Evolutionary conservation across 2,888 invertebrate species (phyloP), one percentile per base, ranked within the genome.

Genomic region (Poecilus cupreus): DNA sequence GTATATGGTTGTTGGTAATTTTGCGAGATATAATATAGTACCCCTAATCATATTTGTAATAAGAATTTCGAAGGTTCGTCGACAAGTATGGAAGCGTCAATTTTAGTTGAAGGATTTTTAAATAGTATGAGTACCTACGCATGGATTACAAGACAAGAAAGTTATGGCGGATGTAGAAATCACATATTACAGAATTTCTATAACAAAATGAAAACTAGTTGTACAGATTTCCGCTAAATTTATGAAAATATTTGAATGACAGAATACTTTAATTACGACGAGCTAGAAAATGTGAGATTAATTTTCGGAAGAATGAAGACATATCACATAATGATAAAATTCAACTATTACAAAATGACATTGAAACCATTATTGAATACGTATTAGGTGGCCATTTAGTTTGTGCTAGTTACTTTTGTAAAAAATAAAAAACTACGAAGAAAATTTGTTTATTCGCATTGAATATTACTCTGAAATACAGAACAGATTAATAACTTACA

Each of bases 21-120:
- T 10, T 22, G 76, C 43, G 22, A 32, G 18, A 37, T 4, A 57
- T 22, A 76, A 77, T 26, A 64, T n/a, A 60, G 13, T 13, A 39
- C 16, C 39, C 49, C 68, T 11, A 64, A 60, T 16, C 82, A 82
- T 43, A 26, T 32, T 13, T 82, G 82, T 51, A 37, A 20, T 54
- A 82, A 82, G 80, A 82, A 80, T 60, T 80, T 20, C 18, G 39
- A 51, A n/a, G 79, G 74, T 11, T 74, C 82, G 4, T 82, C 82
- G 6, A 70, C 82, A 26, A 39, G 54, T n/a, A 79, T 79, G 79
- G 82, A 82, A 79, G 13, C 43, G 32, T 49, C 72, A 22, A 82
- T 72, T 11, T 26, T 80, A 49, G 54, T 70, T 5, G 70, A 68
- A 78, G 78, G 82, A n/a, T 82, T 82, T 57, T 10, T 22, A 20